Percentiles rank a stretch among this genome's conserved stretches.
phyloP scores from a whole-genome alignment of 2,113 vertebrate species.

The Triplophysa siluroides region DNA sequence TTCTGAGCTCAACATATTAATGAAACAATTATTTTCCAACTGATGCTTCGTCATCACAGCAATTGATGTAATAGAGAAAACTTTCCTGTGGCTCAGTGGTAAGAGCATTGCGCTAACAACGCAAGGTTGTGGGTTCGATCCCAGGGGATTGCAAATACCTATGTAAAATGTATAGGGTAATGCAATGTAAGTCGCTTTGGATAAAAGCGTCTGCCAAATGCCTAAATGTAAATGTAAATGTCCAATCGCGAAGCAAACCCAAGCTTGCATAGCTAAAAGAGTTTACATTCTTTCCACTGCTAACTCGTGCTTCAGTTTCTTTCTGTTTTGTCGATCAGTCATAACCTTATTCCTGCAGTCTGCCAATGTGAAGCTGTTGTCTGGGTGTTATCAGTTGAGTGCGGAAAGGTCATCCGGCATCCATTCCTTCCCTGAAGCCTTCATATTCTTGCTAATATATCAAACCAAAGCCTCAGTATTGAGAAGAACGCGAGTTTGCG shows the following conservation, averaged over 20 bases:
- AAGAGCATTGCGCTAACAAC: no score
- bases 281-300: background rate
- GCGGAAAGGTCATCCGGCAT: background rate
- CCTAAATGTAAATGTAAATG: no score
- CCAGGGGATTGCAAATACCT: no score
- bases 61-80: background rate
- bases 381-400: background rate
- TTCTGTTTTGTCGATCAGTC: background rate
- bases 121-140: no score
- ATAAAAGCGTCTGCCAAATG: no score
- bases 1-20: no score
- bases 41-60: background rate
- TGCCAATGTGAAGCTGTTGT: background rate
- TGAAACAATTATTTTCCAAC: background rate
- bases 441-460: background rate
- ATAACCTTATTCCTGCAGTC: background rate
- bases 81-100: no score
- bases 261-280: background rate
- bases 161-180: no score
- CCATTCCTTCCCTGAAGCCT: background rate
- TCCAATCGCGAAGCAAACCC: no score
- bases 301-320: background rate
- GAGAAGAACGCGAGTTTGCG: background rate
- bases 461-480: background rate
- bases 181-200: no score